Conservation (phyloP, 2,113 vertebrate genomes). For the Petrocephalus microphthalmus region DNA sequence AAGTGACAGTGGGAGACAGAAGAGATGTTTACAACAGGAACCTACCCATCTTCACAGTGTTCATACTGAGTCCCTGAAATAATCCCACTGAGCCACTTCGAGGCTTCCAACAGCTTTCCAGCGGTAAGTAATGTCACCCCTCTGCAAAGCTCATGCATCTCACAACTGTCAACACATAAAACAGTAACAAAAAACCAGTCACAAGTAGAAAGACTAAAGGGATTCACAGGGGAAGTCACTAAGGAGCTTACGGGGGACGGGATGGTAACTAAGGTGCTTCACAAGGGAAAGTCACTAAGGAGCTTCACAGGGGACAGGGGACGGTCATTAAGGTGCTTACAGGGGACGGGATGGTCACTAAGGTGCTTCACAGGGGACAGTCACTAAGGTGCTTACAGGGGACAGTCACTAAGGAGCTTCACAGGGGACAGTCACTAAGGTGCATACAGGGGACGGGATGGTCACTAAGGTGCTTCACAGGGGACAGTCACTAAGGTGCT, state of each 20-base stretch:
- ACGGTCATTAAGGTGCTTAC: background rate
- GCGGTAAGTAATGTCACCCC: background rate
- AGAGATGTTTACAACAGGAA: background rate
- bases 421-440: too few relatives aligned
- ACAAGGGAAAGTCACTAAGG: background rate
- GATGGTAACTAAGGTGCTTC: background rate
- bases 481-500: too few relatives aligned
- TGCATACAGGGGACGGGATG: background rate
- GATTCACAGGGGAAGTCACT: background rate
- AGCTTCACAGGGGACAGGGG: background rate
- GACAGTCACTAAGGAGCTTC: background rate
- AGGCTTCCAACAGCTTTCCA: background rate
- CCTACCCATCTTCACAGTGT: background rate
- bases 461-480: too few relatives aligned
- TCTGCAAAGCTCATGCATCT: background rate
- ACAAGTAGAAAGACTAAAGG: background rate
- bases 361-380: background rate
- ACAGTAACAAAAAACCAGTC: background rate
- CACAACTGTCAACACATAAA: background rate
- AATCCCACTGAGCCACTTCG: background rate
- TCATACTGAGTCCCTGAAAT: background rate
- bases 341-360: too few relatives aligned
- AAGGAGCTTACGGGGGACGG: background rate
- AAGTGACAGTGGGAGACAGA: slow-evolving; percentile 11
- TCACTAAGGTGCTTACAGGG: background rate